These are phyloP conservation scores for Neoitamus cyanurus DNA, from an alignment of 2,888 invertebrate genomes.

Conservation along the genomic window DNA sequence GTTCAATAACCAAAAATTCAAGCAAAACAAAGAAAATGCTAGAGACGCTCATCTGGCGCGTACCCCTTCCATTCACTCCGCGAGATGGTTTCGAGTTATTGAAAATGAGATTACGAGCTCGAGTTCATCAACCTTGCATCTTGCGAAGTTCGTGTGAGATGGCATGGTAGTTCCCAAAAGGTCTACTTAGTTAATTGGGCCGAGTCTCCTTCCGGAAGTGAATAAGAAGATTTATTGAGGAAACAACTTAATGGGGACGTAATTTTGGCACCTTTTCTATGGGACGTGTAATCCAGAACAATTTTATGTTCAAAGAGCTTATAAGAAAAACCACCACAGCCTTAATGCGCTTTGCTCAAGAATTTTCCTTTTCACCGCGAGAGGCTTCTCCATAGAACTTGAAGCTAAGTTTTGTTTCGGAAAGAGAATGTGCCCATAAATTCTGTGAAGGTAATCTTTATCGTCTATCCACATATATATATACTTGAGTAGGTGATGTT, in stretches of 20 bases:
- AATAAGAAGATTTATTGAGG: neutral
- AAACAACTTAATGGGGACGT: neutral
- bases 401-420: too few species aligned
- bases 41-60: neutral
- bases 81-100: neutral
- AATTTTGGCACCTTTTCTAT: neutral
- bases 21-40: slow-evolving; percentile 11
- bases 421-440: too few species aligned
- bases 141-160: neutral
- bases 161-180: neutral
- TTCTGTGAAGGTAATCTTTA: too few species aligned
- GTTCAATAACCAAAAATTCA: slow-evolving; percentile 37
- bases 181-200: neutral
- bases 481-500: too few species aligned
- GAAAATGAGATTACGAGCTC: slow-evolving; percentile 31
- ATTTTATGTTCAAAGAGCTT: too few species aligned
- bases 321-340: too few species aligned
- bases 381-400: too few species aligned
- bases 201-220: neutral
- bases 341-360: too few species aligned
- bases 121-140: slow-evolving; percentile 19
- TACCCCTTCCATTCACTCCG: neutral
- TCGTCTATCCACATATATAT: too few species aligned
- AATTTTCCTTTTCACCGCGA: too few species aligned
- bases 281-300: too few species aligned